Conservation (phyloP, 2,888 invertebrate species). For the Euphydryas editha region DNA sequence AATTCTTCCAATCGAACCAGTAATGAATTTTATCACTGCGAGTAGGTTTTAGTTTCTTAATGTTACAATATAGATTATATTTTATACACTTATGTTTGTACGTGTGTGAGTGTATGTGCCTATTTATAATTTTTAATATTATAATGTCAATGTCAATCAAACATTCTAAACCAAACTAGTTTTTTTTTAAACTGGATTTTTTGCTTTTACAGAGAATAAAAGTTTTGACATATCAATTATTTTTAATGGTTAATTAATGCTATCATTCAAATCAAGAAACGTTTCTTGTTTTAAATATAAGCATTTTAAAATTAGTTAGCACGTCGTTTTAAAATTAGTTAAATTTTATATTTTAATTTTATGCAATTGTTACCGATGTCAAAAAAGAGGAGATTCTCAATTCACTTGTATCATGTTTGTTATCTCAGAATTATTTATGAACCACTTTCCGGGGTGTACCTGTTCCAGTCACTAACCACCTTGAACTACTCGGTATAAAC, state of each 20-base stretch:
- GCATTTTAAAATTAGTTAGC: too few relatives aligned
- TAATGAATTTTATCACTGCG: too few relatives aligned
- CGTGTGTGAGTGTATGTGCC: background rate
- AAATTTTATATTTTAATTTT: too few relatives aligned
- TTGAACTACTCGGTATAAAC: too few relatives aligned
- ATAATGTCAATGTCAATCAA: slow-evolving; percentile 7
- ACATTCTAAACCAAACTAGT: background rate
- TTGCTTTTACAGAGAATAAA: background rate
- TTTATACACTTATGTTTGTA: background rate
- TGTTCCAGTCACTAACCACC: too few relatives aligned
- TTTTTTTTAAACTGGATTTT: background rate
- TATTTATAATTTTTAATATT: background rate
- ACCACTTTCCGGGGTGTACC: too few relatives aligned
- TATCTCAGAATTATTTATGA: too few relatives aligned
- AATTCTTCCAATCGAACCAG: too few relatives aligned
- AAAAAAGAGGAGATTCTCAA: too few relatives aligned
- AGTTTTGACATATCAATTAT: background rate
- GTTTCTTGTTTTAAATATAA: background rate
- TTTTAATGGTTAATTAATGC: background rate
- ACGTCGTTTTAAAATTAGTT: too few relatives aligned
- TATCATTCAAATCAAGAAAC: background rate
- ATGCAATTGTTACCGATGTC: too few relatives aligned
- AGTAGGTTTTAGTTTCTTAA: background rate
- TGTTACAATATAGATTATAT: background rate
- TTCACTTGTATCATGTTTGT: too few relatives aligned